Conservation (phyloP, 2,797 vertebrate species). For the Danio jaintianensis region DNA sequence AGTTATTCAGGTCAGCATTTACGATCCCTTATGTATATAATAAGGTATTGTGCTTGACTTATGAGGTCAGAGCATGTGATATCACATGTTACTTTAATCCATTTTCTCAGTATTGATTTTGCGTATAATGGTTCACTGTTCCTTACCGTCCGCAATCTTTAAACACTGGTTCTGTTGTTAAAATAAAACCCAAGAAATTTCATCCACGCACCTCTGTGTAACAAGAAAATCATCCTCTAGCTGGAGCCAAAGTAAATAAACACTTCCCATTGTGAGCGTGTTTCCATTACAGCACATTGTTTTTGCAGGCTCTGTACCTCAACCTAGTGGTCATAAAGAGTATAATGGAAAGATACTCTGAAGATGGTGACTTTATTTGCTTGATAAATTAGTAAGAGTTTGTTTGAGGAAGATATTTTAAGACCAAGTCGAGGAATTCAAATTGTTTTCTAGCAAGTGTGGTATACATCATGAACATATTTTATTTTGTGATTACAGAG, state of each 20-base stretch:
- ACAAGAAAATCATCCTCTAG: conserved; percentile 42
- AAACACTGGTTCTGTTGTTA: conserved; percentile 45
- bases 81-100: conserved; percentile 12
- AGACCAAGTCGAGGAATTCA: not conserved
- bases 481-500: conserved; percentile 72
- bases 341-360: not conserved
- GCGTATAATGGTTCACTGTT: conserved; percentile 27
- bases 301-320: conserved; percentile 43
- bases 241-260: conserved; percentile 51
- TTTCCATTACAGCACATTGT: conserved; percentile 45
- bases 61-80: not conserved
- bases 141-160: not conserved
- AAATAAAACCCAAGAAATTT: conserved; percentile 14
- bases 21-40: not conserved
- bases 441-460: not conserved
- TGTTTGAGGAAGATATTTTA: not conserved
- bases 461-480: not conserved
- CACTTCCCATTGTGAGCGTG: conserved; percentile 42
- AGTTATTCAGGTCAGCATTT: conserved; percentile 69
- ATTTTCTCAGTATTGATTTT: conserved; percentile 19
- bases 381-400: not conserved
- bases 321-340: conserved; percentile 54
- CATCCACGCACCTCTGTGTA: conserved; percentile 31
- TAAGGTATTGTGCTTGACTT: not conserved
- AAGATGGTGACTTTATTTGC: not conserved